phyloP scores from a whole-genome alignment of 2,888 invertebrate genomes.

The Agrilus cyanescens region DNA sequence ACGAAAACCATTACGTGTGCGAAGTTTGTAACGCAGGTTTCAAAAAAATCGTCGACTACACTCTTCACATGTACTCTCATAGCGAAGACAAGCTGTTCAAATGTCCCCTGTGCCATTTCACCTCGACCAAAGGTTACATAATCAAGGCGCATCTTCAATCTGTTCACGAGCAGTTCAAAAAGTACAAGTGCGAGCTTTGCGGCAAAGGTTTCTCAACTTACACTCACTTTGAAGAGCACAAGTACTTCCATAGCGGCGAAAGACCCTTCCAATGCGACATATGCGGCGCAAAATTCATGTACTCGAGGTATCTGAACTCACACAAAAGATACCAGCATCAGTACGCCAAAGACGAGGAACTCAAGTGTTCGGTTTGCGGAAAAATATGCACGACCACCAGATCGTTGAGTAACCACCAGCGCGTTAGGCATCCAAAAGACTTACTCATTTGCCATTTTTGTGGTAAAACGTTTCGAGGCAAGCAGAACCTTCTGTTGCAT shows the following conservation, averaged over 20 bases:
- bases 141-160: neutral
- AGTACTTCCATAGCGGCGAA: neutral
- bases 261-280: slow-evolving; percentile 4
- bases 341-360: neutral
- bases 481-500: neutral
- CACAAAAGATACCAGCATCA: neutral
- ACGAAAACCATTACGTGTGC: slow-evolving; percentile 15
- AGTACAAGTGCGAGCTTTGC: slow-evolving; percentile 8
- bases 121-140: neutral
- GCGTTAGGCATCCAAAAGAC: slow-evolving; percentile 6
- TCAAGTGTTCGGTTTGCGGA: slow-evolving; percentile 7
- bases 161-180: slow-evolving; percentile 6
- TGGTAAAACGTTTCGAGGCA: neutral
- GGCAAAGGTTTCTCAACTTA: slow-evolving; percentile 6
- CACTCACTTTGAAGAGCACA: slow-evolving; percentile 1
- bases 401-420: slow-evolving; percentile 9
- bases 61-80: neutral
- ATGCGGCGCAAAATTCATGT: slow-evolving; percentile 1
- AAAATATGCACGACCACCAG: slow-evolving; percentile 8
- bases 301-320: neutral
- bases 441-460: neutral
- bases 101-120: slow-evolving; percentile 18
- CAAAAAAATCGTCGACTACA: neutral
- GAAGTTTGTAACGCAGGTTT: neutral
- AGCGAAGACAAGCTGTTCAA: slow-evolving; percentile 20